phyloP scores from a whole-genome alignment of 1,140 invertebrate genomes.

The Panonychus citri region DNA sequence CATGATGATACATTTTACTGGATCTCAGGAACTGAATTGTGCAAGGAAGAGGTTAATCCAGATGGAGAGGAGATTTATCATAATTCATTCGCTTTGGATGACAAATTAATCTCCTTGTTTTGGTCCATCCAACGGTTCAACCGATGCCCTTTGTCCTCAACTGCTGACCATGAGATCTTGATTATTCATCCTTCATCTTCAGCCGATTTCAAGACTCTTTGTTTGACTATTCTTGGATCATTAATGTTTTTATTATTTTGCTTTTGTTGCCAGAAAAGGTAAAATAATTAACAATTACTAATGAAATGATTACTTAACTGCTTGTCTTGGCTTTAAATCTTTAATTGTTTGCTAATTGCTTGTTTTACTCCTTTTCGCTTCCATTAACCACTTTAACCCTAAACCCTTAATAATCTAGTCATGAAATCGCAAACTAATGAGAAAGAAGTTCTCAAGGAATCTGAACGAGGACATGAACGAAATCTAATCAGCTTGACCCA shows the following conservation, averaged over 20 bases:
- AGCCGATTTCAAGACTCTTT: not conserved
- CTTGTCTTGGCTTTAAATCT: too few relatives aligned
- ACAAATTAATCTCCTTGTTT: not conserved
- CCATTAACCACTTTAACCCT: not conserved
- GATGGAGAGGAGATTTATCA: slow-evolving; percentile 37
- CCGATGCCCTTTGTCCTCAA: not conserved
- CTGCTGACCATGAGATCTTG: not conserved
- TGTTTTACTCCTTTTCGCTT: not conserved
- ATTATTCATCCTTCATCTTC: too few relatives aligned
- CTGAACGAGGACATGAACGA: not conserved
- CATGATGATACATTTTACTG: slow-evolving; percentile 47
- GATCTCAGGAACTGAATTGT: slow-evolving; percentile 44
- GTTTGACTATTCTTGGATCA: not conserved
- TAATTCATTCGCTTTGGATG: slow-evolving; percentile 29
- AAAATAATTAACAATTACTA: not conserved
- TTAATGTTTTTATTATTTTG: not conserved
- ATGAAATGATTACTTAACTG: too few relatives aligned
- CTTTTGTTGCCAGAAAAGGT: not conserved
- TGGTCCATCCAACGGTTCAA: not conserved
- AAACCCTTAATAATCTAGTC: too few relatives aligned
- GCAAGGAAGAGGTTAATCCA: slow-evolving; percentile 40
- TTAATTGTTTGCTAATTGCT: not conserved
- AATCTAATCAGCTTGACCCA: slow-evolving; percentile 2
- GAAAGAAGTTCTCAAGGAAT: not conserved
- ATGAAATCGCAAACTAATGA: not conserved